Percentiles rank a stretch among this genome's conserved stretches.
Evolutionary conservation across 2,797 vertebrate genomes (phyloP).

Genomic region (Artibeus jamaicensis): DNA sequence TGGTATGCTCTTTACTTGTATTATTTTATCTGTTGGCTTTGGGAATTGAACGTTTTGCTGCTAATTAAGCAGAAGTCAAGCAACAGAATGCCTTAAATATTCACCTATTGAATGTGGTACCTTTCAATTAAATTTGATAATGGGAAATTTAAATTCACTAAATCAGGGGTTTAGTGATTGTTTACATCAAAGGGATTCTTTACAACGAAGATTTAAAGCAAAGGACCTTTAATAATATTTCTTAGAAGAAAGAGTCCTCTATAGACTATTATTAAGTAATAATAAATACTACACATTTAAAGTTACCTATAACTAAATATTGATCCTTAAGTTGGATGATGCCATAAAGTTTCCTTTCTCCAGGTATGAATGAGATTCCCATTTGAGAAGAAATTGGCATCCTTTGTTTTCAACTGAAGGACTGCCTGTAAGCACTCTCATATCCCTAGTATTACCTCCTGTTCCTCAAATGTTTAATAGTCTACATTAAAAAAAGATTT

Average conservation of each 20-base stretch:
- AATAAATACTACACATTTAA: not conserved
- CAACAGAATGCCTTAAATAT: conserved; percentile 3
- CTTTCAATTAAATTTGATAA: conserved; percentile 1
- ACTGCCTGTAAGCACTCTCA: not conserved
- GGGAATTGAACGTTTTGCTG: not conserved
- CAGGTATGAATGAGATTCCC: not conserved
- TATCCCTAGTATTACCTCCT: not conserved
- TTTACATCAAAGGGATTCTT: conserved; percentile 21
- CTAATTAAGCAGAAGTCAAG: conserved; percentile 6
- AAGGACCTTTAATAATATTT: conserved; percentile 9
- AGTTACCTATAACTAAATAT: conserved; percentile 41
- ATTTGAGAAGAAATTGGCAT: conserved; percentile 33
- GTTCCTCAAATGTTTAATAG: conserved; percentile 39
- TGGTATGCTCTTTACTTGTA: not conserved
- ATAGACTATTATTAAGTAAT: not conserved
- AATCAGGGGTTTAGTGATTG: not conserved
- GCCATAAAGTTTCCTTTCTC: not conserved
- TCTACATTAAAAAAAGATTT: conserved; percentile 13
- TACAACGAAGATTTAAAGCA: conserved; percentile 17
- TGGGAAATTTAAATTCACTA: conserved; percentile 23
- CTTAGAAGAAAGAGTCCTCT: not conserved
- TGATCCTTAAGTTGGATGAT: conserved; percentile 40
- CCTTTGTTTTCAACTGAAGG: not conserved
- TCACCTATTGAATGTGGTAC: conserved; percentile 26
- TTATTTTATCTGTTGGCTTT: conserved; percentile 9